These are phyloP conservation scores for Drosophila prostipennis DNA, from an alignment of 2,888 invertebrate species.

Conservation along the genomic window DNA sequence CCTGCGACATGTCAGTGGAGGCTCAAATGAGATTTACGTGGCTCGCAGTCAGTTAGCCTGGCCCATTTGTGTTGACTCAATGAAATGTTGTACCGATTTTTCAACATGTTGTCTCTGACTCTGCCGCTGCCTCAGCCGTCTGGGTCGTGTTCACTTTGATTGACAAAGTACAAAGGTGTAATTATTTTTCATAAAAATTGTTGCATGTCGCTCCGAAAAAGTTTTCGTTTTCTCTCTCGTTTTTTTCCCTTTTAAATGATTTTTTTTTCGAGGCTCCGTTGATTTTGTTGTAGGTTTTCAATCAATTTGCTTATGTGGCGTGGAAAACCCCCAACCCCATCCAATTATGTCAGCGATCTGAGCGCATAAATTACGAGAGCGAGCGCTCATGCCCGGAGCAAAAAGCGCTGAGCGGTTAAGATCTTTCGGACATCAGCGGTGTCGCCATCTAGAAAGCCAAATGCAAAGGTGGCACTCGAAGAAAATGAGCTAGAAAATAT, in stretches of 20 bases:
- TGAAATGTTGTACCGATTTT: conserved; percentile 71
- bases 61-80: conserved; percentile 72
- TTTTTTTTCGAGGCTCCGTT: conserved; percentile 10
- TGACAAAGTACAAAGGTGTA: conserved; percentile 79
- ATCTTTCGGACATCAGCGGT: conserved; percentile 61
- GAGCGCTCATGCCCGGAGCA: conserved; percentile 45
- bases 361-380: conserved; percentile 69
- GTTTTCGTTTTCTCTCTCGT: conserved; percentile 6
- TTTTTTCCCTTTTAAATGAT: conserved; percentile 44
- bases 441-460: conserved; percentile 43
- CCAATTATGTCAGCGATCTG: conserved; percentile 73
- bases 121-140: conserved; percentile 18
- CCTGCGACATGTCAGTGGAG: conserved; percentile 78
- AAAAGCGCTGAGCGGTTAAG: conserved; percentile 42
- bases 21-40: conserved; percentile 80
- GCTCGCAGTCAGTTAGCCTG: conserved; percentile 51
- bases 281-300: conserved; percentile 68
- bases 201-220: conserved; percentile 60
- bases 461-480: conserved; percentile 42
- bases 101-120: conserved; percentile 52
- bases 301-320: conserved; percentile 64
- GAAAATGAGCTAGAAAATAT: too few species aligned
- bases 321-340: conserved; percentile 3
- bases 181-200: conserved; percentile 74
- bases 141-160: conserved; percentile 64